These are phyloP conservation scores for Schlechtendalia chinensis DNA, from an alignment of 1,140 invertebrate species.

Conservation along the genomic window DNA sequence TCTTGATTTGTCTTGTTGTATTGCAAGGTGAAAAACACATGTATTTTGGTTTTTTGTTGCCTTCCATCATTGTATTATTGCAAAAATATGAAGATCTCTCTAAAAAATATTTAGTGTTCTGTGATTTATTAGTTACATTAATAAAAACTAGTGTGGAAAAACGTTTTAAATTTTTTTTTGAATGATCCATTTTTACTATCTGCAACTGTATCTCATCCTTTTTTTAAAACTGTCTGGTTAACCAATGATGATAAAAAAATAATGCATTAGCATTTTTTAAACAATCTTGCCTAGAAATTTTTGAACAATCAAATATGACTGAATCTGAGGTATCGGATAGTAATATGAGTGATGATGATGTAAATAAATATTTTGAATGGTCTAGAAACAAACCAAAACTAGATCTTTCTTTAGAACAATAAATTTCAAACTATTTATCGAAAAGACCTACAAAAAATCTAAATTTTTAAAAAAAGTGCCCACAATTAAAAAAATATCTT, in stretches of 20 bases:
- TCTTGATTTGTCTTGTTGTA: too few species aligned
- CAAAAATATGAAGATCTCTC: not conserved
- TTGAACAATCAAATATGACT: not conserved
- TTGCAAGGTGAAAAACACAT: not conserved
- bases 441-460: constrained; percentile 3
- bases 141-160: not conserved
- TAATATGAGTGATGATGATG: constrained; percentile 13
- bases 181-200: not conserved
- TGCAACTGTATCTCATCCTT: not conserved
- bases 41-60: not conserved
- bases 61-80: not conserved
- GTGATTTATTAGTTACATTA: too few species aligned
- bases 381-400: not conserved
- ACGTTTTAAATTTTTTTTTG: not conserved
- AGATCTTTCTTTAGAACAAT: not conserved
- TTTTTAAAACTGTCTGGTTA: constrained; percentile 1
- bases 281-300: not conserved
- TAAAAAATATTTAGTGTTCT: too few species aligned
- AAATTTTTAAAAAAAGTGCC: not conserved
- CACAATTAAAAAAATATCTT: constrained; percentile 8
- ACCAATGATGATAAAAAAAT: not conserved
- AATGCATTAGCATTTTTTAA: not conserved
- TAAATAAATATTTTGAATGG: not conserved
- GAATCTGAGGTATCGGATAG: constrained; percentile 8
- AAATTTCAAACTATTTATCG: not conserved